Evolutionary conservation across 1,140 invertebrate genomes (phyloP), one percentile per base, ranked within the genome.

Genomic region (Diorhabda sublineata): DNA sequence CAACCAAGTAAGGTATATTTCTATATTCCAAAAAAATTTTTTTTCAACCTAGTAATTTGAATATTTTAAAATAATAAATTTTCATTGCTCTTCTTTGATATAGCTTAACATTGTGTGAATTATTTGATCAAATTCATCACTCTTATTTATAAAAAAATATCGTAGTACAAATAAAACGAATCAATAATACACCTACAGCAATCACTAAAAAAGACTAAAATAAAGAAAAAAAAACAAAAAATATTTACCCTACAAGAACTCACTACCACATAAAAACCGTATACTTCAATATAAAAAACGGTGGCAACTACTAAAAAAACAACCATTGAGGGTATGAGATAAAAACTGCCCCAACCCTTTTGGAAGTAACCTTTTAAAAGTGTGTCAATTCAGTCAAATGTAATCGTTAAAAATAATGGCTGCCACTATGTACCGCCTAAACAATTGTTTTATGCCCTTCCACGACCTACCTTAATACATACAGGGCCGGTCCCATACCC

Each of bases 371-470:
- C 61, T 43, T 62, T 62, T 44, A 47, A 44, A 62, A 62, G 61
- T 62, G 43, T 62, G 61, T 62, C 61, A 62, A 62, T 62, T 8
- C 9, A 44, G 7, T 62, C 2, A 44, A 42, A 62, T 44, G 45
- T 44, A 62, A 62, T 44, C 5, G 7, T 5, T n/a, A 44, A 11
- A 44, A 62, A 62, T 62, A 44, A 62, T 62, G 61, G 61, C 61
- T 11, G 61, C 43, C 61, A n/a, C 42, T n/a, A 11, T 45, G 61
- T 45, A 44, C 42, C 44, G 61, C 61, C 61, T 62, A 47, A 62
- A 62, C 61, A 62, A 62, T 62, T 62, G 61, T 62, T 62, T 62
- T 11, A 62, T 62, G 61, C 61, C 61, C 61, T 62, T 62, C 61
- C 61, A 45, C 61, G 44, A 44, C n/a, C 61, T 52, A 7, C 43